Base-by-base conservation (phyloP, 2,113 vertebrate genomes). In the Platichthys stellatus region DNA sequence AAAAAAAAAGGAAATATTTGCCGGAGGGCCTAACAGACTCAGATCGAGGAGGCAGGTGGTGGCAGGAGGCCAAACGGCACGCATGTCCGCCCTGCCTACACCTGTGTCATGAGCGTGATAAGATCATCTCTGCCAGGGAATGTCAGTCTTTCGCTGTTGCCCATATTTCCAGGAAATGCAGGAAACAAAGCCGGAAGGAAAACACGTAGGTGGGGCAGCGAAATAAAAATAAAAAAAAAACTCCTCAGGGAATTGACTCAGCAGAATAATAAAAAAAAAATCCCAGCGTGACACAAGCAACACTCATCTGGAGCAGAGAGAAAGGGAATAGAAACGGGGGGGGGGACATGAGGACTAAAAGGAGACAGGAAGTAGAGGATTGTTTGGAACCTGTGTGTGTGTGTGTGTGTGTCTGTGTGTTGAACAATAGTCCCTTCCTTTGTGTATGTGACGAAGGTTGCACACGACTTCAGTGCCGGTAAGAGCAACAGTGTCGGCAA, bases 91-190 rank as follows among this genome's bases (percentile, higher is more conserved):
- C 15, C 62, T 47, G 26, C 35, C 9, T 62, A 15, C 74, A 88
- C 83, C 83, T 88, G 70, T 71, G 72, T 77, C 56, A 65, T 15
- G 12, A 3, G 66, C 2, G 8, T 1, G 56, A 71, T 49, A 54
- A 72, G 8, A 57, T 20, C 49, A 81, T 60, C 0, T 28, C 23
- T 67, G 40, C 63, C 2, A 5, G 11, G 26, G 62, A 63, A 63
- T 21, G 28, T 72, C 59, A 85, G 45, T 86, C 90, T 91, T 88
- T 91, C 83, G 86, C 83, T 85, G 21, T 45, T 26, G 15, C 12
- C 21, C 60, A 65, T 72, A 71, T 51, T 93, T 92, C 92, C 92
- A 93, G 93, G 91, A 94, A 94, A 90, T 57, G 5, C 5, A 49
- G 17, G 47, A 18, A 43, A 43, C 40, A 20, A 15, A 68, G 59